These are phyloP conservation scores for Podarcis lilfordi DNA, from an alignment of 2,797 vertebrate species.

Conservation along the genomic window DNA sequence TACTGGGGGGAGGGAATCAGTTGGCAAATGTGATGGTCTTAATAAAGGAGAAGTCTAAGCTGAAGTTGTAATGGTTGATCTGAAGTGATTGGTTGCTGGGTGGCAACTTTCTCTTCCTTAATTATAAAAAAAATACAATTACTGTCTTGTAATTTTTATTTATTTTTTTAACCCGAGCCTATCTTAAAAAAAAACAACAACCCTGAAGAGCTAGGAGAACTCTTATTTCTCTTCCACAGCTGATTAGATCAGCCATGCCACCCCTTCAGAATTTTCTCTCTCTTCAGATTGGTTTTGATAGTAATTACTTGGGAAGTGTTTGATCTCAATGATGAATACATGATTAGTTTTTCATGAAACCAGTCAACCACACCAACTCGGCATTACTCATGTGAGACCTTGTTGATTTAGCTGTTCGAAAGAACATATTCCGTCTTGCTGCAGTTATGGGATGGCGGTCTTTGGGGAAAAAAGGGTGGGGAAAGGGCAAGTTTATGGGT, in stretches of 20 bases:
- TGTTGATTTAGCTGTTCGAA: constrained; percentile 96
- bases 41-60: constrained; percentile 59
- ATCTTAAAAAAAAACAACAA: constrained; percentile 74
- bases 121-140: constrained; percentile 84
- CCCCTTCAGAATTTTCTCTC: constrained; percentile 78
- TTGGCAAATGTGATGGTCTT: constrained; percentile 55
- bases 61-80: constrained; percentile 66
- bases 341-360: constrained; percentile 99
- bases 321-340: constrained; percentile 99
- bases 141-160: constrained; percentile 70
- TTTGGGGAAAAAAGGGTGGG: constrained; percentile 87
- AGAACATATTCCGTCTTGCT: constrained; percentile 80
- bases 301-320: constrained; percentile 95
- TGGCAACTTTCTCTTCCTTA: constrained; percentile 70
- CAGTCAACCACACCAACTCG: constrained; percentile 90
- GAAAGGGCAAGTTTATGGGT: constrained; percentile 96
- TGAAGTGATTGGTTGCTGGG: constrained; percentile 66
- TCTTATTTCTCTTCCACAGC: constrained; percentile 82
- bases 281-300: constrained; percentile 90
- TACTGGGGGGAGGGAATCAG: constrained; percentile 25
- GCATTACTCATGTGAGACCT: constrained; percentile 87
- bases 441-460: constrained; percentile 81
- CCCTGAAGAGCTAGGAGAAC: constrained; percentile 73
- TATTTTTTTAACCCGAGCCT: neutral
- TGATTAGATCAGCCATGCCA: constrained; percentile 89